Base-by-base conservation (phyloP, 2,888 invertebrate genomes). In the Homarus gammarus region DNA sequence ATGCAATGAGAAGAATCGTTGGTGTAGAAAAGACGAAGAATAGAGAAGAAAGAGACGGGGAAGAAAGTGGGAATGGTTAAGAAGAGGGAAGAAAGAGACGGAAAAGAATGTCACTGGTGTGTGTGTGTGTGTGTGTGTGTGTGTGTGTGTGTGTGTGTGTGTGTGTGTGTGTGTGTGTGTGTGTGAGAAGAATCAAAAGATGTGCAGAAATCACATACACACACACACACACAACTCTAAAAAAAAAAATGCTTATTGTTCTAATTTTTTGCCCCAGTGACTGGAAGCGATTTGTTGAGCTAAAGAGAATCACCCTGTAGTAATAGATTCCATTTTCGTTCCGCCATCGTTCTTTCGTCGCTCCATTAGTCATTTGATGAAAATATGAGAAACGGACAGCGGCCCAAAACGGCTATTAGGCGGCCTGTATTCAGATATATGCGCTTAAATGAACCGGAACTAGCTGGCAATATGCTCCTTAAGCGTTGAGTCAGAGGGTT, bases 391-490 rank as follows among this genome's bases (percentile, higher is more conserved):
- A 36, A 40, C 72, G 72, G 38, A 38, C 22, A 38, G 36, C 38
- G 38, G 2, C 36, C 36, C 33, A 40, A 36, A 22, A 15, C 72
- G 72, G 72, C 72, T 72, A 72, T 72, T 72, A 72, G 33, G 72
- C 36, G n/a, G 38, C 72, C 15, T 38, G 72, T 72, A 72, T 72
- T 72, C 72, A 72, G 72, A 72, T 72, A 72, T 72, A 40, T 72
- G 36, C 18, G 72, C 40, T 36, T 72, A 72, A 72, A 56, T 72
- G 72, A 72, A 72, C 38, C 33, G 72, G 72, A 72, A 72, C 38
- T 72, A 72, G 72, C 36, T 8, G 38, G 36, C 72, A 72, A 72
- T 72, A 72, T 72, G 72, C 36, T 15, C 18, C 18, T 36, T 36
- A n/a, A 15, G 33, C 72, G 36, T 72, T 15, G 10, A 64, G 64